These are phyloP conservation scores for Lithophane semibrunnea DNA, from an alignment of 2,888 invertebrate species.

Conservation along the genomic window DNA sequence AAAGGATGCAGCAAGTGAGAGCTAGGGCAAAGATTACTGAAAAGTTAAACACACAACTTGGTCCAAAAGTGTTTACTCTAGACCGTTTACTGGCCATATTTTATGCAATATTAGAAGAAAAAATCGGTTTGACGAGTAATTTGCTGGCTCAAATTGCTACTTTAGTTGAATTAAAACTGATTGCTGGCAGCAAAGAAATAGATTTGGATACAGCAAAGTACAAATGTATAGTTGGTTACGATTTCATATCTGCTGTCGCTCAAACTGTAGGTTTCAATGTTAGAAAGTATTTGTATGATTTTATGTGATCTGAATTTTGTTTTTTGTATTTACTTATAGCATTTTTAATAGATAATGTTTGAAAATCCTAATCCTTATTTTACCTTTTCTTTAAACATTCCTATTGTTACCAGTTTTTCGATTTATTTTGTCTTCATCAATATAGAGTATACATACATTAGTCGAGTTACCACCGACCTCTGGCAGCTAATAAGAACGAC, in stretches of 20 bases:
- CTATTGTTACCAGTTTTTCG: not conserved
- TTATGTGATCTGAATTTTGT: slow-evolving; percentile 78
- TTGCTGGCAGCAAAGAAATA: slow-evolving; percentile 93
- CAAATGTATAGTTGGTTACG: slow-evolving; percentile 96
- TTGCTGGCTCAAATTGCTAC: slow-evolving; percentile 97
- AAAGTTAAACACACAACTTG: slow-evolving; percentile 92
- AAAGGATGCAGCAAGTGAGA: slow-evolving; percentile 91
- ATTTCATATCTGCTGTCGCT: slow-evolving; percentile 94
- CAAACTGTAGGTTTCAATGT: slow-evolving; percentile 94
- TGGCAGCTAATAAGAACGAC: slow-evolving; percentile 20
- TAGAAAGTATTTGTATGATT: slow-evolving; percentile 94
- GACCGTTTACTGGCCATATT: slow-evolving; percentile 96
- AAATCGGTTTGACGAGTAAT: slow-evolving; percentile 96
- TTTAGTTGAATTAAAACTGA: slow-evolving; percentile 95
- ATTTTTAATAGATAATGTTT: slow-evolving; percentile 25
- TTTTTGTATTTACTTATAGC: slow-evolving; percentile 51
- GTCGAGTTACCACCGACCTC: slow-evolving; percentile 28
- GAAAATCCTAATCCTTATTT: not conserved
- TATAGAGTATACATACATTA: slow-evolving; percentile 10
- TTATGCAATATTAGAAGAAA: slow-evolving; percentile 96
- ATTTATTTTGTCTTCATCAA: not conserved
- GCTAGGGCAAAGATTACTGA: slow-evolving; percentile 90
- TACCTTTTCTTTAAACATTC: not conserved
- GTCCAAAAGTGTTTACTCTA: slow-evolving; percentile 95
- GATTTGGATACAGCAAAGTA: slow-evolving; percentile 95